Percentiles rank a stretch among this genome's conserved stretches.
Evolutionary conservation across 2,888 invertebrate species (phyloP).

Genomic region (Ariolimax columbianus): DNA sequence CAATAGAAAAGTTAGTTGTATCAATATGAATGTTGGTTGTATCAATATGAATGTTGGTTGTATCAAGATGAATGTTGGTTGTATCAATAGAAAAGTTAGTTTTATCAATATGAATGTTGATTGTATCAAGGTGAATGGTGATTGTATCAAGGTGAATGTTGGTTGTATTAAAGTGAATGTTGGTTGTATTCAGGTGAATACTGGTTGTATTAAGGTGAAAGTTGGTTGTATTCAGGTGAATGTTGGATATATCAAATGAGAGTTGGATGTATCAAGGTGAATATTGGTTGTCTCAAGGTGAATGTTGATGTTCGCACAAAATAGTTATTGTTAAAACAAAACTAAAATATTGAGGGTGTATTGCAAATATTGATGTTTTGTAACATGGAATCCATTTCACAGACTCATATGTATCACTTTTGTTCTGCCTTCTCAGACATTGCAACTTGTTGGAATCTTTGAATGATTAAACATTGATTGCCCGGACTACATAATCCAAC

Average conservation of each 20-base stretch:
- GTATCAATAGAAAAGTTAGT: background rate
- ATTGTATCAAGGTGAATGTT: background rate
- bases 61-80: background rate
- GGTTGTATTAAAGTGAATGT: background rate
- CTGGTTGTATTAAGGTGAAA: background rate
- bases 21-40: background rate
- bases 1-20: background rate
- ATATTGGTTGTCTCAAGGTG: background rate
- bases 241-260: background rate
- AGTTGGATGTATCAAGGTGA: background rate
- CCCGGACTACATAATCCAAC: too few species aligned
- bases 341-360: too few species aligned
- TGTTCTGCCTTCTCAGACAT: too few species aligned
- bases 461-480: too few species aligned
- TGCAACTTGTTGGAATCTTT: too few species aligned
- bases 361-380: too few species aligned
- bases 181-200: background rate
- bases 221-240: background rate
- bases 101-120: background rate
- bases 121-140: background rate
- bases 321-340: too few species aligned
- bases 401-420: too few species aligned
- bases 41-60: background rate
- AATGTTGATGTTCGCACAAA: too few species aligned
- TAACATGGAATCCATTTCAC: too few species aligned